Evolutionary conservation across 2,888 invertebrate species (phyloP), one percentile per base, ranked within the genome.

Genomic region (Apantesis nais): DNA sequence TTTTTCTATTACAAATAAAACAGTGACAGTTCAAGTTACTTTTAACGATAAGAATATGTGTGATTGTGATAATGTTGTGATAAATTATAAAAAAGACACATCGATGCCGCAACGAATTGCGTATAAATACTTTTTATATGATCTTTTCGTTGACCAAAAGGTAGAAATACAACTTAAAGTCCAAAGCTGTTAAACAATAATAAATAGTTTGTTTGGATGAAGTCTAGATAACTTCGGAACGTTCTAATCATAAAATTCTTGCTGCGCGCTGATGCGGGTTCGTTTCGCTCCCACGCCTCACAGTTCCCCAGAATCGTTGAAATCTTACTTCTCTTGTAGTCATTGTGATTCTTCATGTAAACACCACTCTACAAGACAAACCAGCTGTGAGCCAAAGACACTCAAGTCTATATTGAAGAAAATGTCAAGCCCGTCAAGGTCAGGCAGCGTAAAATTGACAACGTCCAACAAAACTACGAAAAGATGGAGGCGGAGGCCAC

Each of bases 401-500:
- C 66, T 74, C 2, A 76, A 72, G 73, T 75, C 79, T 67, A 72
- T 79, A 41, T 72, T 78, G 74, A 83, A 82, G 73, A 83, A 79
- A 75, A 73, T 74, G 31, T 31, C 77, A 4, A 71, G 48, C 41
- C 41, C 67, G 34, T 16, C 81, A 66, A 83, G 79, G 72, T 80
- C 83, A 66, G 55, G 72, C 16, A 83, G 79, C 71, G 75, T 79
- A 76, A 85, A 81, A 77, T 74, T 79, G 63, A 52, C 71, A n/a
- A 83, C 73, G 78, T 79, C 78, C 11, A 74, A 76, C 79, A 86
- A 84, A 78, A 82, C 64, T 79, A 79, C 76, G 80, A 77, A 71
- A 14, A 69, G 87, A 76, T 92, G 95, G 80, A 92, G 95, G 73
- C 91, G 95, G 80, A 92, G 95, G 73, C 91, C 92, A n/a, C 83